Evolutionary conservation across 92 coral and sea anemone species (phyloP), one percentile per base, ranked within the genome.

Genomic region (Montipora capitata): DNA sequence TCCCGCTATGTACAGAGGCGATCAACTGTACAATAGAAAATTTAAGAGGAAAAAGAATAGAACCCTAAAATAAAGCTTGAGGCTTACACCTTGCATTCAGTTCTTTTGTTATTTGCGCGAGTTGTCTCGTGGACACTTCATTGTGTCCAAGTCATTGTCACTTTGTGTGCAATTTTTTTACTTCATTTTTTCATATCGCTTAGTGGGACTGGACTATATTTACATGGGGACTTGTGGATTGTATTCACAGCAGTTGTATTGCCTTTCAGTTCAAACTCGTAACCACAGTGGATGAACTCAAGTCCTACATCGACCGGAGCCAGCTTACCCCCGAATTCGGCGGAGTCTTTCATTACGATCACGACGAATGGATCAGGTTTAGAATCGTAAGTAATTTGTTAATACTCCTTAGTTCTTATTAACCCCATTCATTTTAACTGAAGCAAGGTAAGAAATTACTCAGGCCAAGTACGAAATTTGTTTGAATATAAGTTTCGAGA

Each of bases 301-400:
- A 94, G 85, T 88, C 80, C 54, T 91, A 90, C 85, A 82, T 98
- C 73, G 96, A 98, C 75, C 85, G 88, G 48, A 81, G 93, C 74
- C 99, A 98, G 81, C 87, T 98, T 7, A 96, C 98, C 7, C 94
- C 98, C 14, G 96, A 94, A 70, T 98, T 98, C 77, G 95, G 96
- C 51, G 99, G 99, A 44, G 96, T 93, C 7, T 98, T 98, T 80
- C 86, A 89, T 65, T 98, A 98, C 67, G 98, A 98, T 74, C 99
- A 98, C 76, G 99, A 96, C 57, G 98, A 93, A 65, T 98, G 99
- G 99, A 91, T 98, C 43, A 94, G 98, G 72, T 98, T 98, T 90
- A 88, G 99, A 84, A 93, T 98, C 78, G 99, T 98, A 96, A 96
- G 99, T 91, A 39, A 14, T 16, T 5, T 12, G 18, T n/a, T 59